Evolutionary conservation across 2,113 vertebrate species (phyloP).

Genomic region (Ramphastos sulfuratus): DNA sequence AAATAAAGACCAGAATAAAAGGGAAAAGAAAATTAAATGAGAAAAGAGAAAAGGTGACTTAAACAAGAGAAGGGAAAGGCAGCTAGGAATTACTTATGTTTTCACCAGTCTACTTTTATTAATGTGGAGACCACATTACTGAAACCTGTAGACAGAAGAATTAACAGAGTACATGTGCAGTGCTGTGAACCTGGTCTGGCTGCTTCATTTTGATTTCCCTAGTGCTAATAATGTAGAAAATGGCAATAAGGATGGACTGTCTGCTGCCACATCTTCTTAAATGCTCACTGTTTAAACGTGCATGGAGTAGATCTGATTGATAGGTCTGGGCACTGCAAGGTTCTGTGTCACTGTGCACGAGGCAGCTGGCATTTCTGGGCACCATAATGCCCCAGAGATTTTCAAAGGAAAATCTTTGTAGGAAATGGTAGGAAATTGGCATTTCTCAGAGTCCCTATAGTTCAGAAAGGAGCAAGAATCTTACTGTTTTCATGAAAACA

Average conservation of each 20-base stretch:
- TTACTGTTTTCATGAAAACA: neutral
- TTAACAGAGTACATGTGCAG: neutral
- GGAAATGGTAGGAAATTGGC: neutral
- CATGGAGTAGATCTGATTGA: neutral
- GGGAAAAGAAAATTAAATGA: neutral
- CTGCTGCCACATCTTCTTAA: neutral
- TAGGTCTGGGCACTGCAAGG: neutral
- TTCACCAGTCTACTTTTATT: neutral
- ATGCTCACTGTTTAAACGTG: neutral
- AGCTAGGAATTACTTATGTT: neutral
- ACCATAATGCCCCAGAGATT: neutral
- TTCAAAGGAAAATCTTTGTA: neutral
- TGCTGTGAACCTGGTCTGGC: neutral
- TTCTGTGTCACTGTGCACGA: neutral
- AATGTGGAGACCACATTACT: neutral
- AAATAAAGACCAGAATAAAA: conserved; percentile 21
- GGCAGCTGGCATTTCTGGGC: neutral
- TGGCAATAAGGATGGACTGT: neutral
- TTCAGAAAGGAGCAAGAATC: neutral
- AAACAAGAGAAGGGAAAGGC: neutral
- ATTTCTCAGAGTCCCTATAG: neutral
- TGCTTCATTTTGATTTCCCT: neutral
- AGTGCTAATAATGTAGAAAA: neutral
- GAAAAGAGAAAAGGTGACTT: neutral
- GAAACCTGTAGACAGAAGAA: neutral